A percentile compares a stretch with the other conserved stretches of the same genome.
phyloP scores from a whole-genome alignment of 1,140 invertebrate genomes.

The Cotesia glomerata region DNA sequence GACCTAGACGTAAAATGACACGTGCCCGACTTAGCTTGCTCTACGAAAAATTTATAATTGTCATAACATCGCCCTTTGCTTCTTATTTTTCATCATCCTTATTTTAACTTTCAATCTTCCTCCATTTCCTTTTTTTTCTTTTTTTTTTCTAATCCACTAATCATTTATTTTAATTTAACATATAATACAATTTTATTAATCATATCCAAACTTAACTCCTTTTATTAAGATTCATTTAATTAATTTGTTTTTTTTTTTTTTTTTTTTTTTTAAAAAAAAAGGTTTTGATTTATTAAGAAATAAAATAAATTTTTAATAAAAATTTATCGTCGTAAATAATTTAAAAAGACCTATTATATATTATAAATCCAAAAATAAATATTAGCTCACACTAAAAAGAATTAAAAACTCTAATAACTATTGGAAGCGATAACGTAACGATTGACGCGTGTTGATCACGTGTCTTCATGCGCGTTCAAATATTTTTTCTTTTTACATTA shows the following conservation, averaged over 20 bases:
- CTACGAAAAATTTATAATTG: conserved; percentile 59
- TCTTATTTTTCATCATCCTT: neutral
- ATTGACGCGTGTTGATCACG: conserved; percentile 51
- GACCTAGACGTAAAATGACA: conserved; percentile 35
- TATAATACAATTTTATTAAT: no score
- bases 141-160: neutral
- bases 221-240: no score
- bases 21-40: conserved; percentile 54
- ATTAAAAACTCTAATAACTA: conserved; percentile 38
- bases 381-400: conserved; percentile 19
- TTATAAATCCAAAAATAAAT: conserved; percentile 26
- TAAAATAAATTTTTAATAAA: no score
- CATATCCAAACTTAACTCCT: no score
- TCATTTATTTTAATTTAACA: no score
- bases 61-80: conserved; percentile 50
- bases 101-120: neutral
- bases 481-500: conserved; percentile 30
- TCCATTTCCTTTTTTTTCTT: neutral
- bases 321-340: no score
- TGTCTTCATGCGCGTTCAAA: conserved; percentile 46
- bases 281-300: no score
- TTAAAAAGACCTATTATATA: no score
- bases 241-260: no score
- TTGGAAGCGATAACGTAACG: conserved; percentile 45
- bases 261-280: no score